A percentile compares a stretch with the other conserved stretches of the same genome.
These are phyloP conservation scores for Dendrolimus houi DNA, from an alignment of 2,888 invertebrate species.

Conservation along the genomic window DNA sequence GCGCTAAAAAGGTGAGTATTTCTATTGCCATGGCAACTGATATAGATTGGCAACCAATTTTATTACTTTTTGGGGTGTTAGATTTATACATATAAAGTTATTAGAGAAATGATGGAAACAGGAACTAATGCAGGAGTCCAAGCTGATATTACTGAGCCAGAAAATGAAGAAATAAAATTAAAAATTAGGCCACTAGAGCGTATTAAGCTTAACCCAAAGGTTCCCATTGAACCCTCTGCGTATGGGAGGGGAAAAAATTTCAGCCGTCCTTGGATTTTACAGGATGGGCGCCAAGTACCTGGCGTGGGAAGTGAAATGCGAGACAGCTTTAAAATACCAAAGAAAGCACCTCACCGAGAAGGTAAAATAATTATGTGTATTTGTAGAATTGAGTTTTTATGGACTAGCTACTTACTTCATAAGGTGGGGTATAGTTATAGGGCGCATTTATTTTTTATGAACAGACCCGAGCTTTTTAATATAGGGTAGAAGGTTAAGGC, in stretches of 20 bases:
- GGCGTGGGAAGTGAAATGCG: slow-evolving; percentile 59
- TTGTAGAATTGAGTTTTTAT: no score
- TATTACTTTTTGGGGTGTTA: neutral
- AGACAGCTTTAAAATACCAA: slow-evolving; percentile 38
- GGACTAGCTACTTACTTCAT: no score
- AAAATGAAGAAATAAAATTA: slow-evolving; percentile 31
- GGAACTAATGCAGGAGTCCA: slow-evolving; percentile 40
- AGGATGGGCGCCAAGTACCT: slow-evolving; percentile 53
- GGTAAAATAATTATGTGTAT: slow-evolving; percentile 23
- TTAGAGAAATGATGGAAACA: slow-evolving; percentile 19
- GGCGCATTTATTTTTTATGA: no score
- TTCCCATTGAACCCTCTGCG: slow-evolving; percentile 52
- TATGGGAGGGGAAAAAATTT: slow-evolving; percentile 56
- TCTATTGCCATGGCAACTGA: slow-evolving; percentile 15
- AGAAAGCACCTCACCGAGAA: slow-evolving; percentile 32
- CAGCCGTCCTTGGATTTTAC: slow-evolving; percentile 62
- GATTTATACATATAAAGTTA: neutral
- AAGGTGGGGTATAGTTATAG: no score
- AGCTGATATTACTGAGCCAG: slow-evolving; percentile 49
- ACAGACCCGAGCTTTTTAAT: no score
- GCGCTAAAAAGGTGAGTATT: no score
- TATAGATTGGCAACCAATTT: neutral
- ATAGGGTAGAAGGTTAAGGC: no score
- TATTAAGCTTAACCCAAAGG: slow-evolving; percentile 53
- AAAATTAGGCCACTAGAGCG: slow-evolving; percentile 56